A percentile compares a stretch with the other conserved stretches of the same genome.
phyloP scores from a whole-genome alignment of 2,797 vertebrate genomes.

The Champsocephalus esox region DNA sequence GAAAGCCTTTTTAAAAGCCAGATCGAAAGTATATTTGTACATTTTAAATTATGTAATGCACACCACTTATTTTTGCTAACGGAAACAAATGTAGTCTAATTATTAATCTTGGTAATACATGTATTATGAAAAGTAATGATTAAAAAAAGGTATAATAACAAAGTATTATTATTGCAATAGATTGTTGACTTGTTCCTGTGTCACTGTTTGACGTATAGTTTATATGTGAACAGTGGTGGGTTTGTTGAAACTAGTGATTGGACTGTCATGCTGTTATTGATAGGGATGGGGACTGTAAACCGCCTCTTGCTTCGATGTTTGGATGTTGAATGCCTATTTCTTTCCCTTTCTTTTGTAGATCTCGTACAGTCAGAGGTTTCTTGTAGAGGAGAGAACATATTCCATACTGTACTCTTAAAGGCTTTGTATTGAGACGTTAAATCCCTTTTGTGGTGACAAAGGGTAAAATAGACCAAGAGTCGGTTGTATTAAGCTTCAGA shows the following conservation, averaged over 20 bases:
- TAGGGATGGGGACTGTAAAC: constrained; percentile 63
- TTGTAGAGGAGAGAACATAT: constrained; percentile 26
- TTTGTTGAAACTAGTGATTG: constrained; percentile 69
- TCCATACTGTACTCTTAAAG: constrained; percentile 1
- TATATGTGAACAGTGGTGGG: constrained; percentile 71
- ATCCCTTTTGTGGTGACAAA: constrained; percentile 16
- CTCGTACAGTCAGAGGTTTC: constrained; percentile 34
- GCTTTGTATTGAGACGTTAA: constrained; percentile 27
- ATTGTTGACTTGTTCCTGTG: constrained; percentile 79
- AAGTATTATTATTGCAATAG: constrained; percentile 81
- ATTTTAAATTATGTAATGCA: constrained; percentile 84
- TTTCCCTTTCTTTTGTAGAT: constrained; percentile 28
- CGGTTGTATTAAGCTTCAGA: constrained; percentile 17
- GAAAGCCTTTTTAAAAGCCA: constrained; percentile 82
- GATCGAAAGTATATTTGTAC: constrained; percentile 84
- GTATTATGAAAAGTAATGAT: constrained; percentile 71
- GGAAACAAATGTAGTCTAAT: constrained; percentile 75
- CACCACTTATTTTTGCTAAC: constrained; percentile 88
- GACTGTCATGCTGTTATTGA: constrained; percentile 75
- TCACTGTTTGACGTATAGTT: constrained; percentile 66
- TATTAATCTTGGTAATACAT: constrained; percentile 80
- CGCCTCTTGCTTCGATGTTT: constrained; percentile 58
- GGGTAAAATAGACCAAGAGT: constrained; percentile 2
- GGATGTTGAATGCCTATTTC: constrained; percentile 33
- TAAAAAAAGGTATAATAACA: constrained; percentile 68